Evolutionary conservation across 2,888 invertebrate species (phyloP).

Genomic region (Notodonta dromedarius): DNA sequence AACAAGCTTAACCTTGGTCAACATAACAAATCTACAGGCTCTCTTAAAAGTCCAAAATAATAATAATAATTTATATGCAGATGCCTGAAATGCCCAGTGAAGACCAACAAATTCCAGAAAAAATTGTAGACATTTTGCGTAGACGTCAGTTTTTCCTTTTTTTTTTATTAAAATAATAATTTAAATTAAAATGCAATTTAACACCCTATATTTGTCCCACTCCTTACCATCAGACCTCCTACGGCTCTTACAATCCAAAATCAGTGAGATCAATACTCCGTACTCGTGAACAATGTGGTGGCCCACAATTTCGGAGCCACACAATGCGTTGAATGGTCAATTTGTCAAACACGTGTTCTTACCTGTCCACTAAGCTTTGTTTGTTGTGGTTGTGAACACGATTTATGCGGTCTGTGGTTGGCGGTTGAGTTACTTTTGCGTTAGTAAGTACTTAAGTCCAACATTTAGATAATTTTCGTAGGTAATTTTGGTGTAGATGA

Average conservation of each 20-base stretch:
- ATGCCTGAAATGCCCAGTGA: no score
- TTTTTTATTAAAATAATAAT: no score
- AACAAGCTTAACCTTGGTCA: no score
- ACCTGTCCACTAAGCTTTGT: conserved; percentile 39
- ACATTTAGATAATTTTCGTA: no score
- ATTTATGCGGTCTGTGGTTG: conserved; percentile 22
- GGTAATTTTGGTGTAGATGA: neutral
- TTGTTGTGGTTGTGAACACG: conserved; percentile 25
- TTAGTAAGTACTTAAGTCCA: no score
- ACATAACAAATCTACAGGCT: no score
- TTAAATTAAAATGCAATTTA: no score
- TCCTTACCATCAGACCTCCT: conserved; percentile 29
- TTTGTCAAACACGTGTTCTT: conserved; percentile 55
- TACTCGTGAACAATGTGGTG: conserved; percentile 36
- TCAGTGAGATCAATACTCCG: conserved; percentile 34
- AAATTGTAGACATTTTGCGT: no score
- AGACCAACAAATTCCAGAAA: no score
- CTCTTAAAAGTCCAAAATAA: no score
- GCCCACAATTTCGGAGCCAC: conserved; percentile 43
- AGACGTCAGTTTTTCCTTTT: no score
- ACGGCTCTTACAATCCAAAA: conserved; percentile 32
- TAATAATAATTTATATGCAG: no score
- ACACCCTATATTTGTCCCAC: neutral
- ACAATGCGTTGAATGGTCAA: conserved; percentile 47
- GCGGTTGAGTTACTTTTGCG: neutral